Base-by-base conservation (phyloP, 2,888 invertebrate species). In the Saturnia pavonia region DNA sequence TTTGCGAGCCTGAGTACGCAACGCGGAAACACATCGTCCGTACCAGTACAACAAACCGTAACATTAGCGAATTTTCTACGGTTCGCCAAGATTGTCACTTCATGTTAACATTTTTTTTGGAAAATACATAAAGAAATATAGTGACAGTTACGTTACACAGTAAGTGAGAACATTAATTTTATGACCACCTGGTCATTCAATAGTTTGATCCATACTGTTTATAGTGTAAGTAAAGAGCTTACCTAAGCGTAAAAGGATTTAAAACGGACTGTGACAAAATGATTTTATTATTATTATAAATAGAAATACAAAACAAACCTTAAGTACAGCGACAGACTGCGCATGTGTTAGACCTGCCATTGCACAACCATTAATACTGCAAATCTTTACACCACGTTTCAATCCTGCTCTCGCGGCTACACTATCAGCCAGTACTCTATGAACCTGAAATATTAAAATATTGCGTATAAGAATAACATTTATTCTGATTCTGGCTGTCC, bases 331-430 rank as follows among this genome's bases (percentile, higher is more conserved):
- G 78, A 98, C 96, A 78, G 98, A 98, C 88, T 98, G 97, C 60
- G 96, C 95, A 87, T 99, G 98, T 54, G 97, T 97, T 72, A 98
- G 94, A 68, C 97, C 97, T 76, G 96, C 94, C 94, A 98, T 97
- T 81, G 95, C 95, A 85, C 95, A 95, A 65, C 98, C 98, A 87
- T 99, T 99, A 77, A 99, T 98, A 79, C 97, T 97, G 78, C 97
- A 92, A 75, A 99, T 96, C 87, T 97, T 96, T 84, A 98, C 98
- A 22, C 98, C 98, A 83, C 97, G 96, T 87, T 97, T 97, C 68
- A 99, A 94, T 9, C 98, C 98, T 84, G 98, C 97, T 81, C 96
- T 96, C 81, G 97, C 97, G 63, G 98, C 98, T 69, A 97, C 96
- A 81, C 98, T 97, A 77, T 98, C 98, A 72, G 96, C 95, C 78